Base-by-base conservation (phyloP, 1,140 invertebrate species). In the Rhysida immarginata region DNA sequence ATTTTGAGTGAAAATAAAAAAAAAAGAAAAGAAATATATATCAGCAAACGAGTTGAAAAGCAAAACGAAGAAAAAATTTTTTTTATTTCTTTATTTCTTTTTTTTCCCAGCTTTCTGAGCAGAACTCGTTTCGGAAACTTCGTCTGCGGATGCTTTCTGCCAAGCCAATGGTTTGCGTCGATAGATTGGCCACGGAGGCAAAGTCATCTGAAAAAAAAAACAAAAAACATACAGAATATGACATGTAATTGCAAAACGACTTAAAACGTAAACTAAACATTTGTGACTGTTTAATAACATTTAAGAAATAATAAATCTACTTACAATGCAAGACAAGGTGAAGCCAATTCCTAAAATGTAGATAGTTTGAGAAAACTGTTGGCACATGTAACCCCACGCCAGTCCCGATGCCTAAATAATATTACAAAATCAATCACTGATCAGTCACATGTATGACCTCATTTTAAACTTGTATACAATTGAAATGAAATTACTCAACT, bases 111-210 rank as follows among this genome's bases (percentile, higher is more conserved):
- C 20, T 26, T 16, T 51, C 13, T 51, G 11, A 3, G 5, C 13
- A 25, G 23, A n/a, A 26, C 24, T 25, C 3, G 23, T 20, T 11
- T 25, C 49, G 13, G 3, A 26, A 8, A 3, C 13, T 53, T 45
- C 55, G 56, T 73, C 68, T 20, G 66, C 63, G 43, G 72, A 63
- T n/a, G 81, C 78, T 65, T 86, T 87, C 68, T 92, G 90, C 91
- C 91, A 96, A n/a, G 84, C 81, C 1, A 96, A 69, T 20, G 89
- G 81, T 69, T 90, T 90, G 56, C 77, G 76, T 26, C 87, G 76
- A 64, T 89, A 95, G 78, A 94, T 87, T 0, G 90, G 88, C 90
- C 91, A 96, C 13, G 91, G 89, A 43, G 90, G 90, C 64, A 95
- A 75, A 1, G 86, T 88, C 5, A 89, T 70, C 82, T 84, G 63